phyloP scores from a whole-genome alignment of 2,888 invertebrate genomes.

The Eumacrocentrus americanus region DNA sequence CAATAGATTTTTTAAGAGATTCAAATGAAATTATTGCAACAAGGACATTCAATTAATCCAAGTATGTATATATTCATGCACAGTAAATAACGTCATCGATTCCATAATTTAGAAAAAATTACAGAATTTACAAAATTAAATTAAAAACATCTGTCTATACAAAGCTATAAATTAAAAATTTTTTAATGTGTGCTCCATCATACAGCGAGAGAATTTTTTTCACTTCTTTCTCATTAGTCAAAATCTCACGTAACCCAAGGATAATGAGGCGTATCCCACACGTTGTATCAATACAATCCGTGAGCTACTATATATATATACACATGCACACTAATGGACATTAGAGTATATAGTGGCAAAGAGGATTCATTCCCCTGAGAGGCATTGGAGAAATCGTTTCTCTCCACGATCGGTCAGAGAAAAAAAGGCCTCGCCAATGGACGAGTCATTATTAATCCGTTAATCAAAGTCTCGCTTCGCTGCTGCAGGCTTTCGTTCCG shows the following conservation, averaged over 20 bases:
- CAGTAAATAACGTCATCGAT: no score
- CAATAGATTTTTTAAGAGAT: background rate
- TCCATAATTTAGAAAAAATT: no score
- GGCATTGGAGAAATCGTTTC: slow-evolving; percentile 5
- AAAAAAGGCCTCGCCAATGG: slow-evolving; percentile 12
- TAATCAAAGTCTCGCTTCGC: slow-evolving; percentile 37
- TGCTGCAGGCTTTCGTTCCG: slow-evolving; percentile 31
- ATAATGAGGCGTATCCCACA: background rate
- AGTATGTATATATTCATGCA: no score
- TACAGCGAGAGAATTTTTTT: background rate
- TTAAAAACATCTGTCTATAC: no score
- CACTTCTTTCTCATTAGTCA: background rate
- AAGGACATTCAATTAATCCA: no score
- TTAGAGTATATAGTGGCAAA: no score
- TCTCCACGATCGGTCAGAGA: background rate
- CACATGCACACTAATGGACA: no score
- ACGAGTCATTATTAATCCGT: slow-evolving; percentile 39
- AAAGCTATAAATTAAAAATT: no score
- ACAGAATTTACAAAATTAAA: no score
- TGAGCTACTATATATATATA: no score
- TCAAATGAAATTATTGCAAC: no score
- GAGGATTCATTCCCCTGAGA: no score
- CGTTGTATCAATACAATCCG: background rate
- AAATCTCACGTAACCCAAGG: background rate
- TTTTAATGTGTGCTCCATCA: background rate